phyloP scores from a whole-genome alignment of 2,888 invertebrate species.

The Entomobrya proxima region DNA sequence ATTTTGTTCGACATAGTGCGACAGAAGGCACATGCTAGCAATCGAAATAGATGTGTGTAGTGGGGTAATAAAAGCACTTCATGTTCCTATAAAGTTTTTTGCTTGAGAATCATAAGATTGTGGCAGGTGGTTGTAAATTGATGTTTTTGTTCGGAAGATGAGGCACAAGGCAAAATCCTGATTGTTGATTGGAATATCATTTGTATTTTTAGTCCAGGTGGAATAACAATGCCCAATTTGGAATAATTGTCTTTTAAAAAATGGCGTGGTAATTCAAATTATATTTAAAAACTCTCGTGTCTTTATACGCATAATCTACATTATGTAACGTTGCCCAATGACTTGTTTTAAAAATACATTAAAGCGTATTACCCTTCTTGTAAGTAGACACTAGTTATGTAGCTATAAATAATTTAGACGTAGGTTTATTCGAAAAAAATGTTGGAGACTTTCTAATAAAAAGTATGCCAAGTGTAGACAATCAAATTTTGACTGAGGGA shows the following conservation, averaged over 20 bases:
- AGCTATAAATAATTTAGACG: no score
- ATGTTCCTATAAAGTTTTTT: not conserved
- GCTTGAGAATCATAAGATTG: not conserved
- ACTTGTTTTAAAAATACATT: no score
- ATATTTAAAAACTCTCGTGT: not conserved
- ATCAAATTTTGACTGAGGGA: conserved; percentile 43
- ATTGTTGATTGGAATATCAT: not conserved
- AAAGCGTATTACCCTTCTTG: no score
- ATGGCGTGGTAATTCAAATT: not conserved
- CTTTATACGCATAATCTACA: not conserved
- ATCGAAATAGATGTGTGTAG: conserved; percentile 28
- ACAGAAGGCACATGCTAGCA: conserved; percentile 64
- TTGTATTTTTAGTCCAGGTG: not conserved
- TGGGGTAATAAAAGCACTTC: not conserved
- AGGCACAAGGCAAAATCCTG: not conserved
- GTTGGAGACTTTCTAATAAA: no score
- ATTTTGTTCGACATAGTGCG: conserved; percentile 29
- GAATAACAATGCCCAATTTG: not conserved
- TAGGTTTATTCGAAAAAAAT: no score
- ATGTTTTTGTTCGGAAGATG: not conserved
- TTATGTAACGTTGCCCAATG: no score
- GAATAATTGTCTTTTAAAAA: not conserved
- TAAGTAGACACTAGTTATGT: no score
- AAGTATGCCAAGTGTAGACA: no score
- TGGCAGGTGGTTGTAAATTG: conserved; percentile 18